Evolutionary conservation across 2,888 invertebrate species (phyloP).

Genomic region (Gryllus longicercus): DNA sequence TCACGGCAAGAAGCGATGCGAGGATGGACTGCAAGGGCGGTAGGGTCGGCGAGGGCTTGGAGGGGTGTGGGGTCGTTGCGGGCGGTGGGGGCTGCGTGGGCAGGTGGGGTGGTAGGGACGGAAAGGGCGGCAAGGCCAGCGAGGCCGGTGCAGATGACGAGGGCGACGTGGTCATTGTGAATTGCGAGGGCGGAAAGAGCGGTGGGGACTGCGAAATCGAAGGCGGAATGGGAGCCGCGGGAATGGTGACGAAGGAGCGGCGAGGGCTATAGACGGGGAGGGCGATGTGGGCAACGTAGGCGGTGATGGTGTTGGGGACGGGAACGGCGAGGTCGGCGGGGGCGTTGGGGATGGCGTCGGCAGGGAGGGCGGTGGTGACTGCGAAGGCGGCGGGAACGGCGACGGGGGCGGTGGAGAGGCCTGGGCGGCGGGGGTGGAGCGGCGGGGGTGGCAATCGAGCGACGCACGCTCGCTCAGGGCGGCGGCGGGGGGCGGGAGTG

Average conservation of each 20-base stretch:
- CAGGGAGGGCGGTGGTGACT: too few relatives aligned
- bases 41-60: background rate
- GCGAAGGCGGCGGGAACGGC: background rate
- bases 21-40: background rate
- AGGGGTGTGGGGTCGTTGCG: background rate
- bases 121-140: background rate
- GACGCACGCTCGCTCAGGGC: background rate
- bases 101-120: background rate
- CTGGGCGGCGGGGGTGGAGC: too few relatives aligned
- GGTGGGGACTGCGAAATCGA: background rate
- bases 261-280: too few relatives aligned
- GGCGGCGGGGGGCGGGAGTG: background rate
- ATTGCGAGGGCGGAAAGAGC: too few relatives aligned
- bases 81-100: accelerated
- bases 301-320: background rate
- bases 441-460: too few relatives aligned
- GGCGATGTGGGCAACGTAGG: too few relatives aligned
- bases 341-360: background rate
- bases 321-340: background rate
- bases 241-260: too few relatives aligned
- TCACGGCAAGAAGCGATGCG: background rate
- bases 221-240: too few relatives aligned
- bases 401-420: background rate
- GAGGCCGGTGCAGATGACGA: background rate
- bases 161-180: background rate